phyloP scores from a whole-genome alignment of 2,888 invertebrate species.

The Miltochrista miniata region DNA sequence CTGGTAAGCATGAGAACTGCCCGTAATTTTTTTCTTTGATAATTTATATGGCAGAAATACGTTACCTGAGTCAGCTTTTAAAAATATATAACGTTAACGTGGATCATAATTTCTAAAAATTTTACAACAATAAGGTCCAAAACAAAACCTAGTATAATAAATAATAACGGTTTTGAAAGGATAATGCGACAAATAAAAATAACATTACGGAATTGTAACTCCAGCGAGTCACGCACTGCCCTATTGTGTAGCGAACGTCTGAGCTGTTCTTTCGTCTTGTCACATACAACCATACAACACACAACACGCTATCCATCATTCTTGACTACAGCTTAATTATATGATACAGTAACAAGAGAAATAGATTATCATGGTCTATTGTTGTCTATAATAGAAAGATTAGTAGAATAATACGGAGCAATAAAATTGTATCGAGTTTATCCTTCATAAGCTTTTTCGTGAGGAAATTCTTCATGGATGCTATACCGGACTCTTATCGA shows the following conservation, averaged over 20 bases:
- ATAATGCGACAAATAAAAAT: slow-evolving; percentile 27
- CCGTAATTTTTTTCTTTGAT: too few species aligned
- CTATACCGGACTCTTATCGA: too few species aligned
- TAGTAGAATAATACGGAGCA: not conserved
- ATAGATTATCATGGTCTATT: slow-evolving; percentile 28
- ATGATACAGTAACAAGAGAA: slow-evolving; percentile 31
- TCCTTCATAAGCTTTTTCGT: too few species aligned
- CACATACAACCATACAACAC: not conserved
- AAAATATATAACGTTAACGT: too few species aligned
- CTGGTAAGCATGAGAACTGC: too few species aligned
- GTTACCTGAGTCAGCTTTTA: too few species aligned
- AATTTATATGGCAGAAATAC: too few species aligned
- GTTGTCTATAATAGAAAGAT: slow-evolving; percentile 9
- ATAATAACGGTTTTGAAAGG: slow-evolving; percentile 28
- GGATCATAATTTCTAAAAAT: too few species aligned
- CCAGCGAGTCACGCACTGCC: slow-evolving; percentile 31
- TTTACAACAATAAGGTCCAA: not conserved
- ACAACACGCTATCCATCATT: slow-evolving; percentile 7
- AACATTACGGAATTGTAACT: slow-evolving; percentile 23
- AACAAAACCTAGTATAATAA: slow-evolving; percentile 20
- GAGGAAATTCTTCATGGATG: too few species aligned
- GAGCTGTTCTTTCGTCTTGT: slow-evolving; percentile 10
- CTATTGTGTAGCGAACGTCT: slow-evolving; percentile 24
- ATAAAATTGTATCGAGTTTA: too few species aligned
- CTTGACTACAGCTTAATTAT: slow-evolving; percentile 26